Base-by-base conservation (phyloP, 2,888 invertebrate genomes). In the Dione juno region DNA sequence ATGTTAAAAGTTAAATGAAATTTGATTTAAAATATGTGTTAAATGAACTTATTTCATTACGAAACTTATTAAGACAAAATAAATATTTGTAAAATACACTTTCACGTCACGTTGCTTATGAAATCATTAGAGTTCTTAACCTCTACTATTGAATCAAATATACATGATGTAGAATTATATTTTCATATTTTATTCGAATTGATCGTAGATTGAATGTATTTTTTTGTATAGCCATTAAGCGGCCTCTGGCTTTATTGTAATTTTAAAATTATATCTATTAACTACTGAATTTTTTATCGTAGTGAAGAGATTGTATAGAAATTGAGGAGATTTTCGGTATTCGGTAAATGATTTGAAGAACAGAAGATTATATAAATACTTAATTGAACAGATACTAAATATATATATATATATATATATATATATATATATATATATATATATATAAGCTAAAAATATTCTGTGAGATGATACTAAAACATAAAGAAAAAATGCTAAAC, bases 91-190 rank as follows among this genome's bases (percentile, higher is more conserved):
- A 16, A 16, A 54, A 9, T 10, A 54, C 5, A 37, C 35, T 37
- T 54, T n/a, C 54, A 54, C 54, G 37, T 37, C 11, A 54, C 28
- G n/a, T 40, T 40, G 37, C 40, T 19, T 37, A 40, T 37, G 37
- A 57, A 10, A 16, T 54, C 14, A 16, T 54, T 16, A 37, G 35
- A n/a, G 11, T 40, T 40, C 16, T 57, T 57, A 40, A 57, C 37
- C 40, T 57, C 37, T 37, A 57, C 19, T 57, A 57, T 40, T 37
- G 16, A 57, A 57, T 37, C 16, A 40, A 57, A 57, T 57, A 57
- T 40, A 1, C 37, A 57, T 16, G 16, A 37, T 57, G 40, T 57
- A 57, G n/a, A n/a, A n/a, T n/a, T n/a, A n/a, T n/a, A n/a, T n/a
- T n/a, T n/a, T n/a, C n/a, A n/a, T n/a, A n/a, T n/a, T n/a, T n/a